Conservation (phyloP, 2,797 vertebrate genomes). For the Lutjanus campechanus region DNA sequence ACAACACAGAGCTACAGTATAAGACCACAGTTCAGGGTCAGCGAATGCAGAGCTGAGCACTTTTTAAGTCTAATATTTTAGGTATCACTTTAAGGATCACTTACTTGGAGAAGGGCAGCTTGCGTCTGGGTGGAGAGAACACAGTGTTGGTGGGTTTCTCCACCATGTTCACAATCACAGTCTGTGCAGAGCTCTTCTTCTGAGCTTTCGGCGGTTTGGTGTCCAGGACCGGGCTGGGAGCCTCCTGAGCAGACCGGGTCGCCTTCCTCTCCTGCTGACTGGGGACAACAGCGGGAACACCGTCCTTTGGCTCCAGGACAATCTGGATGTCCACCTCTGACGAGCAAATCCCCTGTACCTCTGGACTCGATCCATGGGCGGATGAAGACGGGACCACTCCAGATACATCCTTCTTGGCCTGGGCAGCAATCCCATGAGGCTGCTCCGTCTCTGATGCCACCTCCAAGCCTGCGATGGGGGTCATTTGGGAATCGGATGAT, state of each 20-base stretch:
- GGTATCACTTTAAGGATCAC: slow-evolving; percentile 39
- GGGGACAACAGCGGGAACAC: background rate
- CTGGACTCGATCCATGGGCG: background rate
- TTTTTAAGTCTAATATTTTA: no score
- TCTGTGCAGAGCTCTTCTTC: slow-evolving; percentile 76
- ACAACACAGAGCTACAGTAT: no score
- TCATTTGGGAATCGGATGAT: slow-evolving; percentile 12
- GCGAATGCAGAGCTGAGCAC: no score
- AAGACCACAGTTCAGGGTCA: no score
- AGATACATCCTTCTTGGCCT: slow-evolving; percentile 22
- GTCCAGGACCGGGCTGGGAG: slow-evolving; percentile 72
- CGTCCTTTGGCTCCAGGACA: slow-evolving; percentile 48
- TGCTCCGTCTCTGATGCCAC: slow-evolving; percentile 18
- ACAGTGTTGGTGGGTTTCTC: slow-evolving; percentile 76
- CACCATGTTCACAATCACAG: slow-evolving; percentile 82
- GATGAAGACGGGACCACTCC: slow-evolving; percentile 7
- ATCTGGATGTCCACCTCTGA: slow-evolving; percentile 72
- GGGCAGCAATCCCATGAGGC: background rate
- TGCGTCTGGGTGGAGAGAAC: slow-evolving; percentile 91
- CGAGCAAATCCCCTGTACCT: slow-evolving; percentile 39
- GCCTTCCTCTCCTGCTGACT: slow-evolving; percentile 52
- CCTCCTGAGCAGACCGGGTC: slow-evolving; percentile 30
- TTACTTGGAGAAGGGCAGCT: slow-evolving; percentile 90
- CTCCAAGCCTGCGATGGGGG: slow-evolving; percentile 42
- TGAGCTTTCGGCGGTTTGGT: slow-evolving; percentile 79